phyloP scores from a whole-genome alignment of 2,888 invertebrate genomes.

The Tinea trinotella region DNA sequence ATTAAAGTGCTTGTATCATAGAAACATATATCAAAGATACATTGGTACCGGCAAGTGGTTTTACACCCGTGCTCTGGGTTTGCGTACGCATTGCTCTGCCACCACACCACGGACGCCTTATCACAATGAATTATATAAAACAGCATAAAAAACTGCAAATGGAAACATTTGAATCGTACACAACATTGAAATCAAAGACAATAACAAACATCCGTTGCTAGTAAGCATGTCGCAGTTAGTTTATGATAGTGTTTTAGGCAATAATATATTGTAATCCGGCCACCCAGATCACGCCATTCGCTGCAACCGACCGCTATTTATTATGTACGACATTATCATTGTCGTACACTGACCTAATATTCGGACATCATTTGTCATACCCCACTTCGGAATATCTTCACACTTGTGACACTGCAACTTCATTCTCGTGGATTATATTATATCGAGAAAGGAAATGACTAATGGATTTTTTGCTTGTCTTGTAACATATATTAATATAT shows the following conservation, averaged over 20 bases:
- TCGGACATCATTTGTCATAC: slow-evolving; percentile 55
- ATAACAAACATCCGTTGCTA: slow-evolving; percentile 17
- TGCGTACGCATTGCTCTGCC: too few relatives aligned
- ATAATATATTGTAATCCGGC: slow-evolving; percentile 37
- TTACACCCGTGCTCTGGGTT: too few relatives aligned
- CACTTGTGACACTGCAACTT: slow-evolving; percentile 2
- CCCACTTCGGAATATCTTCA: slow-evolving; percentile 12
- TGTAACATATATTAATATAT: too few relatives aligned
- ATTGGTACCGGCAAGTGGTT: too few relatives aligned
- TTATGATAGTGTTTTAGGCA: slow-evolving; percentile 23
- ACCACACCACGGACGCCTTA: too few relatives aligned
- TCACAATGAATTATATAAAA: too few relatives aligned
- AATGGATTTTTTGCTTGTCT: neutral
- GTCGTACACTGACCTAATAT: slow-evolving; percentile 56
- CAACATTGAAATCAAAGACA: slow-evolving; percentile 12
- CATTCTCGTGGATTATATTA: neutral
- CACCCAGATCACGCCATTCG: slow-evolving; percentile 31
- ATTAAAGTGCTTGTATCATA: too few relatives aligned
- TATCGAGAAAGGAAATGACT: neutral
- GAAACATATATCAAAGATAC: too few relatives aligned
- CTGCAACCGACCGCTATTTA: slow-evolving; percentile 50
- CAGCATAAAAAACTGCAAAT: too few relatives aligned
- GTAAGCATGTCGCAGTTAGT: slow-evolving; percentile 12
- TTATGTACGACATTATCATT: slow-evolving; percentile 62
- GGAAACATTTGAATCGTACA: neutral